These are phyloP conservation scores for Cydia strobilella DNA, from an alignment of 1,140 invertebrate species.

Conservation along the genomic window DNA sequence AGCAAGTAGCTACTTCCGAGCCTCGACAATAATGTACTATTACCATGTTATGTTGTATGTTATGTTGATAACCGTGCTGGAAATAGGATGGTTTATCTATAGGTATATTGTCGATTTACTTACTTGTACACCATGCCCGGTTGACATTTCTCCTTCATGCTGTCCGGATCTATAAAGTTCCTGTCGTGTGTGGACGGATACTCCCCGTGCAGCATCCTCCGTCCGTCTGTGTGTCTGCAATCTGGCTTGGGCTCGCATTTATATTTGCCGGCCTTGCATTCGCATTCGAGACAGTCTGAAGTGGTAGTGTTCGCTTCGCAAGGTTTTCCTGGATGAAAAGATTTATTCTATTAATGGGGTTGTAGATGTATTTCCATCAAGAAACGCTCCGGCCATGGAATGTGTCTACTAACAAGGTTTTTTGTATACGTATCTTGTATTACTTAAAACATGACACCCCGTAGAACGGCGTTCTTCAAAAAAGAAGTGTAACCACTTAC, in stretches of 20 bases:
- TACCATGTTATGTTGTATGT: no score
- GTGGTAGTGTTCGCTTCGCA: neutral
- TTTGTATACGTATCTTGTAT: no score
- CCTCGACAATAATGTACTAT: no score
- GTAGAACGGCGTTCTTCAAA: no score
- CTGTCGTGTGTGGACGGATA: slow-evolving; percentile 32
- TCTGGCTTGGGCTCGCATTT: slow-evolving; percentile 40
- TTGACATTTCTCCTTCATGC: slow-evolving; percentile 39
- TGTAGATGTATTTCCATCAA: no score
- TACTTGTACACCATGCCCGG: slow-evolving; percentile 38
- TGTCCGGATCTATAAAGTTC: slow-evolving; percentile 36
- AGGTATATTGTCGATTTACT: neutral
- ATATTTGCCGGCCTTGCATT: slow-evolving; percentile 45
- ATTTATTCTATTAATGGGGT: neutral
- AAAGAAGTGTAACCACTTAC: no score
- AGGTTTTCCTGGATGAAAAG: neutral
- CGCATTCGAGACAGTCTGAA: slow-evolving; percentile 46
- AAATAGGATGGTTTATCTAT: no score
- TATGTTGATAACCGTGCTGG: no score
- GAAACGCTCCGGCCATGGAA: no score
- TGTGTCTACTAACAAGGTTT: no score
- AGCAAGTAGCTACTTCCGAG: no score
- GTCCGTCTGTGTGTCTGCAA: slow-evolving; percentile 37
- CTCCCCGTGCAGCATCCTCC: slow-evolving; percentile 22
- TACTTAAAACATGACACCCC: no score